Percentiles rank a stretch among this genome's conserved stretches.
phyloP scores from a whole-genome alignment of 2,113 vertebrate genomes.

The Triplophysa dalaica region DNA sequence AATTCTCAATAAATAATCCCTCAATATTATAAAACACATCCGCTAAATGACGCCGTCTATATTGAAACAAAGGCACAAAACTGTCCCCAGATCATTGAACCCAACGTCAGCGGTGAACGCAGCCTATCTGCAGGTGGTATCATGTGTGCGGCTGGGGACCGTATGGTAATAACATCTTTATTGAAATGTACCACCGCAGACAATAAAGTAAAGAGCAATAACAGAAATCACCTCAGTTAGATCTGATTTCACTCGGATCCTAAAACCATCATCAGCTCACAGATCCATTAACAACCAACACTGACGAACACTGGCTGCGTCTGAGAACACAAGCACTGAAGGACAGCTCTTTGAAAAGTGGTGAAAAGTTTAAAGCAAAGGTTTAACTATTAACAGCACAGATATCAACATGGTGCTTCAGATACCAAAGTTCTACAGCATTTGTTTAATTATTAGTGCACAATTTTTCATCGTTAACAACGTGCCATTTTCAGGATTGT shows the following conservation, averaged over 20 bases:
- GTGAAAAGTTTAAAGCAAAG: too few relatives aligned
- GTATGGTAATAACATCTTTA: neutral
- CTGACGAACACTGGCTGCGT: neutral
- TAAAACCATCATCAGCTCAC: neutral
- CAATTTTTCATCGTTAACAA: too few relatives aligned
- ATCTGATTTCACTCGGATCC: constrained; percentile 1
- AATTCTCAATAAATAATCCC: too few relatives aligned
- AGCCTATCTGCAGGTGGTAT: too few relatives aligned
- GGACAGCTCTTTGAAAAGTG: too few relatives aligned
- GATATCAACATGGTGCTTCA: too few relatives aligned
- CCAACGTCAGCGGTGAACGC: neutral
- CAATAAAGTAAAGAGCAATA: neutral
- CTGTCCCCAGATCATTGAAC: neutral
- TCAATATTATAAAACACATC: too few relatives aligned
- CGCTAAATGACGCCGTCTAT: neutral
- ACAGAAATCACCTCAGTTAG: neutral
- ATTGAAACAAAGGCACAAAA: neutral
- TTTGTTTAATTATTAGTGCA: too few relatives aligned
- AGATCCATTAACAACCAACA: neutral
- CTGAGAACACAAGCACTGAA: too few relatives aligned
- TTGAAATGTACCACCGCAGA: neutral
- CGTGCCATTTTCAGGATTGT: too few relatives aligned
- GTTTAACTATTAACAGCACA: too few relatives aligned
- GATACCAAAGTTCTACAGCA: too few relatives aligned
- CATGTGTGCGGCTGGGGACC: neutral